Evolutionary conservation across 2,797 vertebrate species (phyloP).

Genomic region (Nothura maculosa): DNA sequence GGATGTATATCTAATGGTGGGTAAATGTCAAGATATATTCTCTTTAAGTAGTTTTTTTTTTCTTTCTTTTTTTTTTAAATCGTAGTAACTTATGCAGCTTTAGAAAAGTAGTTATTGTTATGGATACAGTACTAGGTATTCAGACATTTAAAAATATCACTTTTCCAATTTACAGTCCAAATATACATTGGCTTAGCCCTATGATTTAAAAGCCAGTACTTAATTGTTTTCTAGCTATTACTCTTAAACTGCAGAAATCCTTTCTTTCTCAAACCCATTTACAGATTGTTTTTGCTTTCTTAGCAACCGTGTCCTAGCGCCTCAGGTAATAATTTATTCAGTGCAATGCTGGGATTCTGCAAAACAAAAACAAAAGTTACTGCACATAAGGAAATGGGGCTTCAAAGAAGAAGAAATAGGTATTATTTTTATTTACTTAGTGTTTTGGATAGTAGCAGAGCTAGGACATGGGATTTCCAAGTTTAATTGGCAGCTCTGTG

Average conservation of each 20-base stretch:
- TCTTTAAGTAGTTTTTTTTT: neutral
- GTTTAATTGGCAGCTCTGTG: neutral
- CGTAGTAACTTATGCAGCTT: neutral
- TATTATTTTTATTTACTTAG: neutral
- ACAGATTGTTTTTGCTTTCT: neutral
- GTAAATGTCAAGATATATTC: neutral
- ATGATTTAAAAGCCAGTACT: constrained; percentile 5
- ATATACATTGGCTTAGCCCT: neutral
- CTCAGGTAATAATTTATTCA: neutral
- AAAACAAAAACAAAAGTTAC: neutral
- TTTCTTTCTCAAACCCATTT: constrained; percentile 30
- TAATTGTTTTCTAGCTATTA: constrained; percentile 40
- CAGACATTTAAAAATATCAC: constrained; percentile 3
- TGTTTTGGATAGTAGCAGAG: neutral
- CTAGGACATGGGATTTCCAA: neutral
- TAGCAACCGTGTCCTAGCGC: neutral
- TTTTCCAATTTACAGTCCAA: neutral
- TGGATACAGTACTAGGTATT: neutral
- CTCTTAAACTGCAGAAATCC: neutral
- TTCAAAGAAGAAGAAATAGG: neutral
- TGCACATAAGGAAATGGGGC: neutral
- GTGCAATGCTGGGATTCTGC: neutral
- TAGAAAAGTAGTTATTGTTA: neutral
- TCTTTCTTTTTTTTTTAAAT: neutral
- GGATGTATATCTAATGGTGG: neutral